These are phyloP conservation scores for Lates calcarifer DNA, from an alignment of 2,113 vertebrate species.

Conservation along the genomic window DNA sequence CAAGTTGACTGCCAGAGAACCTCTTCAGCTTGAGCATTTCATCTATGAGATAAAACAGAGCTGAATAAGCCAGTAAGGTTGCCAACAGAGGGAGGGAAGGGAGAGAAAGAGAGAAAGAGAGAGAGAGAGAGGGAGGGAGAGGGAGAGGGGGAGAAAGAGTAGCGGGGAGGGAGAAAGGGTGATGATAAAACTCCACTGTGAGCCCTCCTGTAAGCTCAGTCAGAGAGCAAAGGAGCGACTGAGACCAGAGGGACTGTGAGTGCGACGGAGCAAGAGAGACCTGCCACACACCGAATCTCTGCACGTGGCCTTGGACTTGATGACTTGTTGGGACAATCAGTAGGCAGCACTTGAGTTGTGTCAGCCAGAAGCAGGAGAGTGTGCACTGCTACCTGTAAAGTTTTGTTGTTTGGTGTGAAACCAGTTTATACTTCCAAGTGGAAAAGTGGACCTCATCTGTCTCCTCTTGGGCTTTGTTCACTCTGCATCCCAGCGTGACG, in stretches of 20 bases:
- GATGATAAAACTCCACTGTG: constrained; percentile 85
- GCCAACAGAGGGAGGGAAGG: constrained; percentile 75
- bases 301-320: constrained; percentile 57
- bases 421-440: constrained; percentile 47
- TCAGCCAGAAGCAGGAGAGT: constrained; percentile 40
- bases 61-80: constrained; percentile 76
- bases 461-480: constrained; percentile 46
- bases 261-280: constrained; percentile 53
- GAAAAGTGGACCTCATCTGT: constrained; percentile 67
- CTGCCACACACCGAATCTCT: constrained; percentile 59
- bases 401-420: constrained; percentile 7
- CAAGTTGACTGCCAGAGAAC: constrained; percentile 69
- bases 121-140: constrained; percentile 32
- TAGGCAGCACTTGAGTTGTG: constrained; percentile 48
- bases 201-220: constrained; percentile 81
- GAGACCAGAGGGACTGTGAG: constrained; percentile 68
- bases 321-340: constrained; percentile 51
- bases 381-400: constrained; percentile 24
- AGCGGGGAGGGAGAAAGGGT: constrained; percentile 72
- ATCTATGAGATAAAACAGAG: constrained; percentile 84
- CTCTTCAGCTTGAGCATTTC: constrained; percentile 80
- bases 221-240: constrained; percentile 69
- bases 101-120: constrained; percentile 38
- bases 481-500: constrained; percentile 34
- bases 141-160: constrained; percentile 38